These are phyloP conservation scores for Lomographa bimaculata DNA, from an alignment of 2,888 invertebrate species.

Conservation along the genomic window DNA sequence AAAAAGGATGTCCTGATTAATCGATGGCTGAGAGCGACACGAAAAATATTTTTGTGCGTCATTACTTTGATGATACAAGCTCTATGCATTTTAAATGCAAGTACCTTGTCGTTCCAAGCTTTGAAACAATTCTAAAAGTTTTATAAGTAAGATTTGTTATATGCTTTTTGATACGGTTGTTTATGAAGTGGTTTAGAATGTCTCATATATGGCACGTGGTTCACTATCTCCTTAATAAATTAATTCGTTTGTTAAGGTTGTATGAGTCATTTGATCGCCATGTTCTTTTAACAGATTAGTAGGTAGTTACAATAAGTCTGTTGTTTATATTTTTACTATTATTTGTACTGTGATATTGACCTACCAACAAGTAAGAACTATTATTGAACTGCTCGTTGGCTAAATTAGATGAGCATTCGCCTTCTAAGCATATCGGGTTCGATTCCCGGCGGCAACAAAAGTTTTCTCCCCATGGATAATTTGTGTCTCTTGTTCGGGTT, in stretches of 20 bases:
- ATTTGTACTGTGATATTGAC: too few species aligned
- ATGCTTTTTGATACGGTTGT: too few species aligned
- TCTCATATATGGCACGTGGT: slow-evolving; percentile 34
- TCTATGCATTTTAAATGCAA: slow-evolving; percentile 6
- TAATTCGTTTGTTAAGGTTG: slow-evolving; percentile 32
- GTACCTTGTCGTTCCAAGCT: slow-evolving; percentile 6
- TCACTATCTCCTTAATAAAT: slow-evolving; percentile 35
- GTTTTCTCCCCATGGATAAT: too few species aligned
- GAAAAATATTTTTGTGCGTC: slow-evolving; percentile 80
- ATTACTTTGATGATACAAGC: slow-evolving; percentile 59
- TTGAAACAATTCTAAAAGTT: too few species aligned
- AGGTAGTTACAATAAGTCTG: neutral
- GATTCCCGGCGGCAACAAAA: too few species aligned
- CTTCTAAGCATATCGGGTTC: too few species aligned
- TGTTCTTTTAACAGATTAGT: slow-evolving; percentile 3
- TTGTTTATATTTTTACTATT: slow-evolving; percentile 7
- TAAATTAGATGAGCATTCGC: too few species aligned
- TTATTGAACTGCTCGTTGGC: too few species aligned
- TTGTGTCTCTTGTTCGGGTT: too few species aligned
- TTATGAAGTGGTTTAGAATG: too few species aligned
- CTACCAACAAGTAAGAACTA: too few species aligned
- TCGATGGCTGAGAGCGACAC: slow-evolving; percentile 72
- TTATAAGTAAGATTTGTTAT: too few species aligned
- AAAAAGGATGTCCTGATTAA: slow-evolving; percentile 70
- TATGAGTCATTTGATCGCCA: slow-evolving; percentile 19